Evolutionary conservation across 2,113 vertebrate species (phyloP).

Genomic region (Crocuta crocuta): DNA sequence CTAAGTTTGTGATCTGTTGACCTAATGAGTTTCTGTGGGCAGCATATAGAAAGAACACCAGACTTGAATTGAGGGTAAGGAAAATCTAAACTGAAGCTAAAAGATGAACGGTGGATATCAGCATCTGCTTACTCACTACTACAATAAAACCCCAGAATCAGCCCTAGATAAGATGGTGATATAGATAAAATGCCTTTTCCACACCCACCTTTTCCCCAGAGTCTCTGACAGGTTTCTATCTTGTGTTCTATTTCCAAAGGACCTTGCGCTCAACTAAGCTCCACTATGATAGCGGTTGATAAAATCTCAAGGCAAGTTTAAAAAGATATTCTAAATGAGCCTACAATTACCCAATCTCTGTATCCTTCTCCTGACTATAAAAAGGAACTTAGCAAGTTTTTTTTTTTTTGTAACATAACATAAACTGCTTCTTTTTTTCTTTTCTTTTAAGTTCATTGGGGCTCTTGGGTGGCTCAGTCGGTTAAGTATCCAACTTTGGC

Average conservation of each 20-base stretch:
- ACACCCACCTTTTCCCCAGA: background rate
- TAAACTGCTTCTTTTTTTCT: no score
- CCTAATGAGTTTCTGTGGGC: background rate
- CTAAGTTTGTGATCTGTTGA: background rate
- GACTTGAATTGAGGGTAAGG: background rate
- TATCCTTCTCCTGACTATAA: background rate
- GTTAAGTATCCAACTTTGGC: no score
- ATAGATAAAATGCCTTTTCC: background rate
- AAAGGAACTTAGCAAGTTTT: background rate
- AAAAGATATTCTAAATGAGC: background rate
- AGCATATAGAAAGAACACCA: background rate
- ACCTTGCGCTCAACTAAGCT: background rate
- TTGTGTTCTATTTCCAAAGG: background rate
- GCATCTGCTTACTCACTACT: background rate
- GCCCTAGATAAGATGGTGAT: background rate
- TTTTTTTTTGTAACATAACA: no score
- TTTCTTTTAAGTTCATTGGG: no score
- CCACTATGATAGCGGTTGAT: background rate
- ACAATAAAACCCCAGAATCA: background rate
- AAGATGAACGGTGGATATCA: slow-evolving; percentile 30
- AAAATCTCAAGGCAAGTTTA: background rate
- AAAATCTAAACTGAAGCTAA: slow-evolving; percentile 9
- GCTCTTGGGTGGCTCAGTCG: no score
- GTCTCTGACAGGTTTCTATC: background rate
- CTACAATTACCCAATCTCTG: background rate